These are phyloP conservation scores for Delia radicum DNA, from an alignment of 1,140 invertebrate genomes.

Conservation along the genomic window DNA sequence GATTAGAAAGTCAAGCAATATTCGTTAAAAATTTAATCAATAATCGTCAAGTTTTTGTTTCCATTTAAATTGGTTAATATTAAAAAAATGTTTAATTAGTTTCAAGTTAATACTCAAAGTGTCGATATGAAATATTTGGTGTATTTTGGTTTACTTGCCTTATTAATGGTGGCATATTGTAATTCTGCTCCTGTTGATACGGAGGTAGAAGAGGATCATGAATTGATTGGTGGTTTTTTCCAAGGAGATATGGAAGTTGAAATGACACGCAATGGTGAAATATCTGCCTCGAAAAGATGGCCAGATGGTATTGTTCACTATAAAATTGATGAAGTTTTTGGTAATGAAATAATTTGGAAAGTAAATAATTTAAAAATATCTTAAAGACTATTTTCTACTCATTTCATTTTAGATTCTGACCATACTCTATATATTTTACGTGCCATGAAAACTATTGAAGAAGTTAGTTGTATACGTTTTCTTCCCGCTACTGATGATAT, in stretches of 20 bases:
- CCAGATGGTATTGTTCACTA: conserved; percentile 57
- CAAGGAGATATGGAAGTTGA: conserved; percentile 40
- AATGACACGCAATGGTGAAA: conserved; percentile 59
- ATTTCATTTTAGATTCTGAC: conserved; percentile 28
- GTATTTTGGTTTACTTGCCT: neutral
- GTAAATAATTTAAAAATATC: neutral
- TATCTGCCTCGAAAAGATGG: conserved; percentile 64
- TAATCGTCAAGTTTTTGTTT: too few relatives aligned
- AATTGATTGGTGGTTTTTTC: conserved; percentile 37
- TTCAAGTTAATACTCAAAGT: neutral
- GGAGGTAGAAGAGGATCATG: conserved; percentile 28
- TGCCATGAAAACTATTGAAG: conserved; percentile 37
- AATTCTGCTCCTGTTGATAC: neutral
- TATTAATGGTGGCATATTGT: neutral
- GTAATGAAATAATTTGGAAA: conserved; percentile 31
- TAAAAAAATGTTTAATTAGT: neutral
- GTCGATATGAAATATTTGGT: neutral
- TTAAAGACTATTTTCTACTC: neutral
- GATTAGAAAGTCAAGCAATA: too few relatives aligned
- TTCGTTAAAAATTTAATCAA: too few relatives aligned
- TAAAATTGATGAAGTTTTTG: conserved; percentile 37
- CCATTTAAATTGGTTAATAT: neutral
- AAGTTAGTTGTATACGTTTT: conserved; percentile 37
- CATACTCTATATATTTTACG: conserved; percentile 38
- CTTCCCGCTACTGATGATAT: conserved; percentile 31